Percentiles rank a stretch among this genome's conserved stretches.
Conservation (phyloP, 2,888 invertebrate genomes). For the Imbricaverruca yamaguchii region DNA sequence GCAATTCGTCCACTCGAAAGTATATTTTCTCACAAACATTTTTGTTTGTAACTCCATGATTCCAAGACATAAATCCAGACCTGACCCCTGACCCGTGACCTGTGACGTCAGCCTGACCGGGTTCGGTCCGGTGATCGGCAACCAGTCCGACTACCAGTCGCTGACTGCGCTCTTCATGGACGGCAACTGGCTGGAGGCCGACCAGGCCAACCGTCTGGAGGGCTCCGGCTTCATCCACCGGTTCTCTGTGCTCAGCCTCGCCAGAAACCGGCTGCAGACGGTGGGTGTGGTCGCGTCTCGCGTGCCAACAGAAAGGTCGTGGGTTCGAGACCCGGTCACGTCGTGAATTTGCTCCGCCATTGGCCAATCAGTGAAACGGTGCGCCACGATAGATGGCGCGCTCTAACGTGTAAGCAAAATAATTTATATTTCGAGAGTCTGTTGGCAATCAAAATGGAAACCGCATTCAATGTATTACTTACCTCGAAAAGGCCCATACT, state of each 20-base stretch:
- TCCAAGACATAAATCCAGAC: neutral
- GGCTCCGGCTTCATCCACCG: conserved; percentile 9
- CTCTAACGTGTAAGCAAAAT: no score
- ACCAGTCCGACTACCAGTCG: neutral
- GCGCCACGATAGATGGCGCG: no score
- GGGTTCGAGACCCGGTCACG: no score
- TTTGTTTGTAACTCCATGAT: no score
- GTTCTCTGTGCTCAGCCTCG: neutral
- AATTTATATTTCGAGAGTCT: no score
- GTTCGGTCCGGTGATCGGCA: neutral
- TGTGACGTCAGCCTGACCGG: neutral
- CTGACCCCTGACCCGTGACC: neutral
- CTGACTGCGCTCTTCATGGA: neutral
- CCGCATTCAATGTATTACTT: no score
- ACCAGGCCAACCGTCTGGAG: neutral
- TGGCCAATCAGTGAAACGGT: no score
- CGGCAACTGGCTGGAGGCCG: neutral
- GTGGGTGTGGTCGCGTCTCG: neutral
- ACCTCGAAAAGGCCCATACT: no score
- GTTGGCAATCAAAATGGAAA: no score
- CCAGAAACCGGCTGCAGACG: neutral
- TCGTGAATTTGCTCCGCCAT: no score
- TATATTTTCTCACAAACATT: neutral
- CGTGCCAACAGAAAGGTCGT: no score
- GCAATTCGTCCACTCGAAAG: no score